Base-by-base conservation (phyloP, 64 coral and sea anemone genomes). In the Catalaphyllia jardinei region DNA sequence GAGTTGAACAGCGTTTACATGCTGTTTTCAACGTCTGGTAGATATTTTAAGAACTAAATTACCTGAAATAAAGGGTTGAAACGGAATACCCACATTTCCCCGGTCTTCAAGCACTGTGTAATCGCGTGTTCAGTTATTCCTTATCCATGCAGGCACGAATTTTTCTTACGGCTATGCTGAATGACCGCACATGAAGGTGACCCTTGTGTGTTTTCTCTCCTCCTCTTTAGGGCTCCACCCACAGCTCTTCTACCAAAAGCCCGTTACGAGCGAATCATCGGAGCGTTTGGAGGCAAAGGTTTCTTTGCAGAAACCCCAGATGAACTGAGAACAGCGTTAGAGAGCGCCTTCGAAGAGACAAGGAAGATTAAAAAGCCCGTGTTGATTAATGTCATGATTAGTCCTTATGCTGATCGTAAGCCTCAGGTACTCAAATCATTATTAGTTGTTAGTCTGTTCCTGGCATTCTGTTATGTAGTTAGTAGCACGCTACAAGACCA, bases 251-350 rank as follows among this genome's bases (percentile, higher is more conserved):
- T 88, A 2, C 96, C 96, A 29, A 77, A 82, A 10, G 82, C 96
- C 42, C 67, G 85, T 29, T 98, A 98, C 65, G 96, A 98, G 79
- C 81, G 71, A 93, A 98, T 98, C 33, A 95, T 95, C 6, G 90
- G 95, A 87, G 96, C 96, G 13, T 98, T 98, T 86, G 96, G 91
- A 24, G 90, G 96, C 73, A 93, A 89, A 78, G 96, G 96, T 14
- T 95, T 90, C 74, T 95, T 94, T 64, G 90, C 73, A 8, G 62
- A 98, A 82, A 98, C 93, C 30, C 88, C 89, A 73, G 63, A 54
- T 59, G 87, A 98, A 79, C 88, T 98, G 29, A 60, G 63, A 19
- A 51, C 74, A 38, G 96, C 90, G n/a, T 91, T 98, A 7, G 80
- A 60, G 29, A 51, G 87, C 16, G 93, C 93, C 2, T 98, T 98